Base-by-base conservation (phyloP, 2,797 vertebrate species). In the Spatula versicolor region DNA sequence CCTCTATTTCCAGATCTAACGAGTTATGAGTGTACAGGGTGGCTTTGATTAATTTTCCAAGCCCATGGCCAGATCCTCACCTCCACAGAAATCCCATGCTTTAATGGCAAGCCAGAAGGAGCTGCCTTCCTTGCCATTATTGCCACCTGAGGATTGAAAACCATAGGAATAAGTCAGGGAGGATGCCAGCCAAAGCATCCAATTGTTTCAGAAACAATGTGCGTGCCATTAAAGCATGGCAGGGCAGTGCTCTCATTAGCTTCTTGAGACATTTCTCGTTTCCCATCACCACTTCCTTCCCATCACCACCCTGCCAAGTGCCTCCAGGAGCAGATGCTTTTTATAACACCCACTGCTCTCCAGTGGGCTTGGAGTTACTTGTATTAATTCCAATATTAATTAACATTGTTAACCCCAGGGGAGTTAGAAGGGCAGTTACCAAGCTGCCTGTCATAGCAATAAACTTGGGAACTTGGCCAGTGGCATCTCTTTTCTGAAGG, bases 91-190 rank as follows among this genome's bases (percentile, higher is more conserved):
- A 30, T 3, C 17, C 19, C 66, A 85, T 13, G 33, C 19, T 92
- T 83, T 93, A 18, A 88, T 80, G 33, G 55, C 43, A 69, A 84
- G 62, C 67, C 83, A 92, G 79, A 60, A 94, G 59, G 60, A 77
- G 56, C 72, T 59, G 83, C 83, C 64, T 64, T 88, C 64, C 92
- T 75, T 83, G 48, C 60, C 64, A 77, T 67, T n/a, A 45, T n/a
- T 80, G 88, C 71, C 68, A 90, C 82, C 78, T 80, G 83, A 90
- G 92, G 56, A 74, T 31, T 88, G 33, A 79, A 92, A 92, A 45
- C 3, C 33, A 39, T 4, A 13, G 11, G 68, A 50, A 25, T 26
- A 33, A 72, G 6, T 13, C 45, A 12, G 66, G 58, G 20, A 50
- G 68, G 82, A 94, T 78, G 37, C 54, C 82, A 92, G 76, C 54